Base-by-base conservation (phyloP, 2,888 invertebrate genomes). In the Hypena proboscidalis region DNA sequence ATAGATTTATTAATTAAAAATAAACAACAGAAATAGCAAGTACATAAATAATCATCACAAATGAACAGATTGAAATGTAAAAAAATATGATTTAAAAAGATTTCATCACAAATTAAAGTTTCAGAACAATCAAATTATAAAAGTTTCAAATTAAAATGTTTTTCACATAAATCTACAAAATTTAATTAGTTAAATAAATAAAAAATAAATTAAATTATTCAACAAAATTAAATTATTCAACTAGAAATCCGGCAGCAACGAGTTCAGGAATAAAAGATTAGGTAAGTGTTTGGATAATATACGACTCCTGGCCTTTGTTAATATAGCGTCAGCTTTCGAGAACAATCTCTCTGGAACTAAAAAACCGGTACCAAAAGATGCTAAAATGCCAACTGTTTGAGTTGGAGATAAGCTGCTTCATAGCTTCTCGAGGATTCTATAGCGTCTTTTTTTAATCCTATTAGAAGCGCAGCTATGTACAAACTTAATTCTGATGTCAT, bases 361-460 rank as follows among this genome's bases (percentile, higher is more conserved):
- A 53, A 51, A 46, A 56, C 52, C 35, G 49, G 37, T 36, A 61
- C 44, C 34, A 48, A 51, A 5, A 55, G 41, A 32, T 58, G 50
- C 48, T 59, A 53, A 48, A 41, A 46, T 33, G 55, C 49, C 39
- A 56, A 54, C 8, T 49, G 19, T 46, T 42, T 35, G 22, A 48
- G 42, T 39, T 36, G n/a, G 21, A 37, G 43, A 32, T 36, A 43
- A 36, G 46, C 26, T 36, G 32, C 32, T 45, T 55, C 49, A 55
- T 43, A 54, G 45, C 52, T 57, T 59, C 27, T 58, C 57, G 57
- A 63, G 49, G 40, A 46, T 51, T 63, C 53, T 50, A 58, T 48
- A 50, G 47, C 9, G 40, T 58, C 63, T 48, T 46, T 53, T 49
- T 53, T 61, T 43, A 57, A 45, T 21, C 47, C 43, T 53, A 48